Conservation (phyloP, 2,797 vertebrate genomes). For the Acomys russatus region DNA sequence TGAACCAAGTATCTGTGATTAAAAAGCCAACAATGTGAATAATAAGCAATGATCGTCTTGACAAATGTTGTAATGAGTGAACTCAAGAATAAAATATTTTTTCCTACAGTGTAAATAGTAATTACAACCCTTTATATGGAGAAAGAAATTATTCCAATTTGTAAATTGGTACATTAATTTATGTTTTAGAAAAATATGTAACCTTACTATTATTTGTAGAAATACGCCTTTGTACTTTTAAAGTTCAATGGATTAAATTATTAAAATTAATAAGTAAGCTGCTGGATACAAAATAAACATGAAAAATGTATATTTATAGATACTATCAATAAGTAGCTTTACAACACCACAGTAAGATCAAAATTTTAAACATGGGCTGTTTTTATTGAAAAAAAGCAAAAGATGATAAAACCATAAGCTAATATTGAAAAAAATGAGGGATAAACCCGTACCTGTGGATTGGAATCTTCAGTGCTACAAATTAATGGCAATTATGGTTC, state of each 20-base stretch:
- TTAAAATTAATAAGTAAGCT: not conserved
- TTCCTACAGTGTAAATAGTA: not conserved
- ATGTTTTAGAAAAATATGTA: not conserved
- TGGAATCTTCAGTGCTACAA: not conserved
- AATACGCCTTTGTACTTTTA: not conserved
- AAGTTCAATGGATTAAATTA: not conserved
- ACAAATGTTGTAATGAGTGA: not conserved
- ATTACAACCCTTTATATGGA: not conserved
- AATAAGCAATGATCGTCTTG: not conserved
- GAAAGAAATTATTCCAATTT: not conserved
- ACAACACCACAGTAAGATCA: not conserved
- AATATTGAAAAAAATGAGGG: not conserved
- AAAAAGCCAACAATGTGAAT: conserved; percentile 48
- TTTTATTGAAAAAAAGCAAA: not conserved
- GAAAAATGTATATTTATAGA: not conserved
- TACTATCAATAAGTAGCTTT: not conserved
- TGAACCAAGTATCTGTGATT: conserved; percentile 6
- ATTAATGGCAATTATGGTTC: not conserved
- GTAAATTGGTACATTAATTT: not conserved
- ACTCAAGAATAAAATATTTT: not conserved
- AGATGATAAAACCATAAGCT: not conserved
- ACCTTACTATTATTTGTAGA: not conserved
- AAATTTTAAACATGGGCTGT: not conserved
- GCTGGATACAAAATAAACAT: not conserved
- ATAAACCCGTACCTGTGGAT: not conserved